These are phyloP conservation scores for Metridium senile DNA, from an alignment of 92 coral and sea anemone species.

Conservation along the genomic window DNA sequence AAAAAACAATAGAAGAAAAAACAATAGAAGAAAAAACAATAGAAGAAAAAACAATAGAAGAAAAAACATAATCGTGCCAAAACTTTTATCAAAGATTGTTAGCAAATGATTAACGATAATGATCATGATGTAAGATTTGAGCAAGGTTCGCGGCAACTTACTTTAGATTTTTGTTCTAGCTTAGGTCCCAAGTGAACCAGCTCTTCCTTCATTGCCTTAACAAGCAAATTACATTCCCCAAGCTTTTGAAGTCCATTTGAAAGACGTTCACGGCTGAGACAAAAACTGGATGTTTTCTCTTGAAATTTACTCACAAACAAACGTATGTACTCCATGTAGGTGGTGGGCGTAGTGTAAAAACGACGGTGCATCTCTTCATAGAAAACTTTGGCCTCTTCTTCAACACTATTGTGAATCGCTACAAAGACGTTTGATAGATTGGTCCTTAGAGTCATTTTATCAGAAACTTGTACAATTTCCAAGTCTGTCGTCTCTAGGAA, in stretches of 20 bases:
- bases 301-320: constrained; percentile 63
- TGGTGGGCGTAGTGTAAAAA: constrained; percentile 89
- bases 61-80: no score
- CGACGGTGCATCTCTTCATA: constrained; percentile 77
- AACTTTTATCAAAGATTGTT: no score
- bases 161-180: constrained; percentile 84
- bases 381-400: constrained; percentile 69
- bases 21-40: no score
- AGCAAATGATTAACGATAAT: no score
- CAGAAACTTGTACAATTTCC: constrained; percentile 38
- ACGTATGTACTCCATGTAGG: constrained; percentile 89
- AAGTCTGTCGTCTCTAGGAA: constrained; percentile 73
- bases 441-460: constrained; percentile 30
- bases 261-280: constrained; percentile 70
- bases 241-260: constrained; percentile 80
- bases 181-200: constrained; percentile 85
- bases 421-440: constrained; percentile 63
- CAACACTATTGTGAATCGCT: constrained; percentile 76
- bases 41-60: no score
- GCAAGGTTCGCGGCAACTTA: no score
- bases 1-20: no score
- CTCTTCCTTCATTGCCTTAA: constrained; percentile 86
- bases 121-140: no score
- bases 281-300: constrained; percentile 69
- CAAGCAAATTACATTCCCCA: constrained; percentile 78